Base-by-base conservation (phyloP, 2,888 invertebrate species). In the Petrophora chlorosata region DNA sequence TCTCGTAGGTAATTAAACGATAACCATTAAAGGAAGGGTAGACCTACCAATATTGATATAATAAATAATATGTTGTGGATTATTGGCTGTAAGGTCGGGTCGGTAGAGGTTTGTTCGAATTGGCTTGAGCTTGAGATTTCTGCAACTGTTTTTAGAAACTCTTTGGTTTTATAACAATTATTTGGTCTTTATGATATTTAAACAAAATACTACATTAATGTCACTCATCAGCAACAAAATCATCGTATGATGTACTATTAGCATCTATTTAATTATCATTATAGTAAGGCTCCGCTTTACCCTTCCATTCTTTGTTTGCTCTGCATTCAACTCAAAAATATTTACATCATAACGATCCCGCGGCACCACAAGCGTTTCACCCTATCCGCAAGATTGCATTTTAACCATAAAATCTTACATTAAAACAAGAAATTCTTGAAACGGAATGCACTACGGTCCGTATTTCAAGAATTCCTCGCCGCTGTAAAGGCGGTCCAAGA, bases 1-100 rank as follows among this genome's bases (percentile, higher is more conserved):
- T 88, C 85, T 25, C 70, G 76, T 73, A 69, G 77, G 89, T 87
- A 88, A 89, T 88, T 88, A 89, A 85, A 85, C 78, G 84, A 89
- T 88, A 87, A 87, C 87, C 79, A 76, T 87, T 84, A 85, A 73
- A 73, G 77, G 67, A 73, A 66, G 73, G 79, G 73, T 76, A 79
- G 77, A 79, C 79, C 82, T 79, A 73, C 70, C 65, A 73, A 85
- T 89, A 89, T 88, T 86, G 85, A 85, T 83, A 81, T 73, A 82
- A 87, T 89, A 89, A 88, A 89, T 89, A 82, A 80, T 79, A 72
- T 73, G 70, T 70, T 62, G 30, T 12, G 76, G 79, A 83, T 85
- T 82, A 82, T 83, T 76, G 81, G 63, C 43, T 50, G 49, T 56
- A 39, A 45, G 48, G 47, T 33, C 38, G 10, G 28, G 15, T 29